phyloP scores from a whole-genome alignment of 2,797 vertebrate genomes.

The Sciurus carolinensis region DNA sequence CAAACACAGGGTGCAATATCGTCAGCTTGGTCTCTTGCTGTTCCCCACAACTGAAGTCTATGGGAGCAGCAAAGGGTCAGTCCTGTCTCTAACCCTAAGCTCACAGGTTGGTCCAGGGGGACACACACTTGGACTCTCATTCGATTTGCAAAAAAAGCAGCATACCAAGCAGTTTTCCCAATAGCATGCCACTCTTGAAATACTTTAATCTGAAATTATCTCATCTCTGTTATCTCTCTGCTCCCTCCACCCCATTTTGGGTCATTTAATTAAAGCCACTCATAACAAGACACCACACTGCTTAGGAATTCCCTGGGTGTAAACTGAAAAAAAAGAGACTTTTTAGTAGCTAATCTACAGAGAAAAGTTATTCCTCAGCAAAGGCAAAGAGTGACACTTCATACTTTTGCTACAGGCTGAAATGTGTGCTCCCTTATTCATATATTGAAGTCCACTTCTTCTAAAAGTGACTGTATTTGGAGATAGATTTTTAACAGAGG shows the following conservation, averaged over 20 bases:
- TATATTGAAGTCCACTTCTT: neutral
- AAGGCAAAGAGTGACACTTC: neutral
- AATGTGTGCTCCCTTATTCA: neutral
- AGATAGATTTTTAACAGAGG: neutral
- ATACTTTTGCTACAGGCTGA: neutral
- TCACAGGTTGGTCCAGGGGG: neutral
- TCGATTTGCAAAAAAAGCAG: neutral
- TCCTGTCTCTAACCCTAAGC: neutral
- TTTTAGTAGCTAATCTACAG: conserved; percentile 74
- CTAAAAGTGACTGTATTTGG: neutral
- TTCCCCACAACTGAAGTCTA: neutral
- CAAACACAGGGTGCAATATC: neutral
- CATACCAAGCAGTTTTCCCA: neutral
- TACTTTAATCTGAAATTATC: neutral
- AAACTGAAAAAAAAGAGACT: conserved; percentile 63
- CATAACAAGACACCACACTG: fast-evolving
- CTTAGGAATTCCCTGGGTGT: neutral
- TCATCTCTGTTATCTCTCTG: neutral
- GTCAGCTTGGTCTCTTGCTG: neutral
- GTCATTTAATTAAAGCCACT: neutral
- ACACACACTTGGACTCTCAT: neutral
- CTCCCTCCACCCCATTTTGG: neutral
- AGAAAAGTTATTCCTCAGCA: conserved; percentile 22
- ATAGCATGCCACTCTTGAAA: neutral
- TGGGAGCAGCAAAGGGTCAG: neutral